A percentile compares a stretch with the other conserved stretches of the same genome.
These are phyloP conservation scores for Trichomalopsis sarcophagae DNA, from an alignment of 1,140 invertebrate genomes.

Conservation along the genomic window DNA sequence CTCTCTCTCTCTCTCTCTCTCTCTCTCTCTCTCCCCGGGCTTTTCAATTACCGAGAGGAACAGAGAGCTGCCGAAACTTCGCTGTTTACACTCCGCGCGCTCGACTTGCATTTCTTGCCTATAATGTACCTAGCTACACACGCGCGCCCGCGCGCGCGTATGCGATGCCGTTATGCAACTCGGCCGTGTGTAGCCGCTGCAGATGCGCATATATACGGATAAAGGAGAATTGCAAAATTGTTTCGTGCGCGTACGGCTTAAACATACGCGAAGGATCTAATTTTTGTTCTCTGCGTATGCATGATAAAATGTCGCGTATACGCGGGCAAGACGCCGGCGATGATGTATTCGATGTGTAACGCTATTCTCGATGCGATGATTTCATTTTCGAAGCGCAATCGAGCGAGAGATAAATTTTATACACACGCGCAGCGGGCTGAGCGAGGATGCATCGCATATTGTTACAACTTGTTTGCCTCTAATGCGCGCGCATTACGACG, in stretches of 20 bases:
- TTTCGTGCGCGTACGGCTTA: neutral
- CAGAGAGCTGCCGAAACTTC: neutral
- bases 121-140: neutral
- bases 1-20: too few species aligned
- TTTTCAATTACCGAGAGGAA: neutral
- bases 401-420: neutral
- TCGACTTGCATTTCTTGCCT: constrained; percentile 30
- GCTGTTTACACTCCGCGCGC: neutral
- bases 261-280: too few species aligned
- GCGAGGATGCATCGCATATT: too few species aligned
- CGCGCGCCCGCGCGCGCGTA: neutral
- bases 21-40: too few species aligned
- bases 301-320: too few species aligned
- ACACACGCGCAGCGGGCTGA: too few species aligned
- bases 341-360: neutral
- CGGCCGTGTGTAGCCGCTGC: neutral
- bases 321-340: too few species aligned
- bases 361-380: neutral
- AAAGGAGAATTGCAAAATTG: constrained; percentile 52
- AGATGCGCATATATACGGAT: constrained; percentile 45
- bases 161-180: constrained; percentile 31
- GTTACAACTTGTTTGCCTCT: too few species aligned
- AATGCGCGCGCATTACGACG: too few species aligned
- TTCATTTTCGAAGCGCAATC: neutral
- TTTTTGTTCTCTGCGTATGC: too few species aligned